Conservation (phyloP, 2,113 vertebrate genomes). For the Capreolus pygargus region DNA sequence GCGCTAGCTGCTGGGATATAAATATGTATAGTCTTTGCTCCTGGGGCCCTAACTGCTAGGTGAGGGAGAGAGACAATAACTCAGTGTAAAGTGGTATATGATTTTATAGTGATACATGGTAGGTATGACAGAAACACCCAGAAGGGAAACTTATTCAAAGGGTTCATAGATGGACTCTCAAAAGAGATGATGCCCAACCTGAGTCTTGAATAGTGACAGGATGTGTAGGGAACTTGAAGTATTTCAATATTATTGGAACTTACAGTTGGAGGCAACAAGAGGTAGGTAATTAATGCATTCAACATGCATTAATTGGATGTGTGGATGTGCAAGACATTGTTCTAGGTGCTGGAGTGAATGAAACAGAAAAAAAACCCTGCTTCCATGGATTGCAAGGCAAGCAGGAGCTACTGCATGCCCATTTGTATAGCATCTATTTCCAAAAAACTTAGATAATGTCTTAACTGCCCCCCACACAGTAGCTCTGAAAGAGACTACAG, state of each 20-base stretch:
- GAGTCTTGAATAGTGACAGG: background rate
- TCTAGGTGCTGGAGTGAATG: background rate
- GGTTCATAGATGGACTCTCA: background rate
- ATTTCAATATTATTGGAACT: background rate
- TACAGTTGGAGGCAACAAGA: background rate
- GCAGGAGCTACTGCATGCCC: background rate
- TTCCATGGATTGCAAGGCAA: background rate
- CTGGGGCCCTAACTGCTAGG: background rate
- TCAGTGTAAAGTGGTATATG: background rate
- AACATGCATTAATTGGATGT: background rate
- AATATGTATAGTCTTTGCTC: background rate
- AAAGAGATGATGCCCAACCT: background rate
- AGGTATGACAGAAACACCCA: background rate
- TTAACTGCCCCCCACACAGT: background rate
- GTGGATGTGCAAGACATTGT: background rate
- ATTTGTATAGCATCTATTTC: background rate
- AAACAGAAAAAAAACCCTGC: background rate
- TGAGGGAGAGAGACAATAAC: background rate
- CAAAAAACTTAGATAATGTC: background rate
- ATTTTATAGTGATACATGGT: background rate
- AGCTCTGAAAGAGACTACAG: background rate
- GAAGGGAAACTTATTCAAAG: background rate
- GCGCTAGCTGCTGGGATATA: background rate
- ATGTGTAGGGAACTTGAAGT: background rate
- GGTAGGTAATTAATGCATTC: background rate